Conservation (phyloP, 2,888 invertebrate species). For the Augochlorella aurata region DNA sequence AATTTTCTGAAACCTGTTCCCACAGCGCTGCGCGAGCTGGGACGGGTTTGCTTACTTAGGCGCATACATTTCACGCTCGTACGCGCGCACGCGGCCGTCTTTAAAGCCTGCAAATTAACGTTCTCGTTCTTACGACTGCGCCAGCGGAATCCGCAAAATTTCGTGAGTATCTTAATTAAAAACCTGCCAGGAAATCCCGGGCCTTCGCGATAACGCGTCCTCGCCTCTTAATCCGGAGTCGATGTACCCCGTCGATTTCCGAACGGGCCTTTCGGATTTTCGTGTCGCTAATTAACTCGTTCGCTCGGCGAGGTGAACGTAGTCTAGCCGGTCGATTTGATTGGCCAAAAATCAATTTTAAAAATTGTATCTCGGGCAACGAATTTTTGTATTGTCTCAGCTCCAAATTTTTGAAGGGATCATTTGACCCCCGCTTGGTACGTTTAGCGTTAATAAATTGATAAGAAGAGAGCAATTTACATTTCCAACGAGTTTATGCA, state of each 20-base stretch:
- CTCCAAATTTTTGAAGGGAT: too few relatives aligned
- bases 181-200: constrained; percentile 19
- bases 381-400: too few relatives aligned
- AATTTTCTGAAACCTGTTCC: constrained; percentile 81
- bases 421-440: too few relatives aligned
- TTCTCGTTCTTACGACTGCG: constrained; percentile 60
- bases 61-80: constrained; percentile 75
- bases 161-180: constrained; percentile 75
- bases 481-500: too few relatives aligned
- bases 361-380: too few relatives aligned
- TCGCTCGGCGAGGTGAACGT: background rate
- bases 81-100: constrained; percentile 64
- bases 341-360: too few relatives aligned
- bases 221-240: background rate
- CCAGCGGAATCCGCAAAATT: constrained; percentile 71
- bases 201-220: background rate
- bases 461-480: too few relatives aligned
- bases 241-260: background rate
- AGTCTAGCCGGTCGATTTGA: too few relatives aligned
- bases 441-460: too few relatives aligned
- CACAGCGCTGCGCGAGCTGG: constrained; percentile 50
- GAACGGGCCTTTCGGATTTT: background rate
- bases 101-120: constrained; percentile 77
- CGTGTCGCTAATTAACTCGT: background rate
- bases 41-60: constrained; percentile 73